Conservation (phyloP, 2,888 invertebrate genomes). For the Oligia strigilis region DNA sequence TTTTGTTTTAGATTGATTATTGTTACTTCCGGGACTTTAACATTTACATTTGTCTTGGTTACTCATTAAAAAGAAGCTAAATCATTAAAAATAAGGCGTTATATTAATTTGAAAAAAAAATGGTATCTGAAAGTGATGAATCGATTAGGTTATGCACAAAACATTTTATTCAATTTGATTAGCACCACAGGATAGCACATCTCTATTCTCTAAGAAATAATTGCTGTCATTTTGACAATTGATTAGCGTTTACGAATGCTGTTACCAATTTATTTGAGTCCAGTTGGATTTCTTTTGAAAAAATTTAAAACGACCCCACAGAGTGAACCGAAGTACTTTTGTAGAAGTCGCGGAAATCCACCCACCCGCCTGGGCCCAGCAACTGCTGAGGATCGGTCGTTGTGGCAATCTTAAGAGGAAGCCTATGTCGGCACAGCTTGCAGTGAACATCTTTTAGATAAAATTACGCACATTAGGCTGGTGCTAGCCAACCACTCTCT, state of each 20-base stretch:
- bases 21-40: neutral
- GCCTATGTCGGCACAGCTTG: neutral
- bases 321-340: neutral
- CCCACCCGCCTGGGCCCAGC: neutral
- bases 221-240: constrained; percentile 39
- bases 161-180: neutral
- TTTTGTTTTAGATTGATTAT: neutral
- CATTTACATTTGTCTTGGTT: neutral
- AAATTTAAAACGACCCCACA: neutral
- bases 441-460: neutral
- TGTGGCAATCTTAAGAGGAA: neutral
- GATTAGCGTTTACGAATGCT: constrained; percentile 38
- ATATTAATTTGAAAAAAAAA: neutral
- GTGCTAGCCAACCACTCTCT: neutral
- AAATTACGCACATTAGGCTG: neutral
- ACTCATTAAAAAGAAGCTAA: neutral
- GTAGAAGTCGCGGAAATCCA: neutral
- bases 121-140: neutral
- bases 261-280: neutral
- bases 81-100: accelerated
- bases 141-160: constrained; percentile 16
- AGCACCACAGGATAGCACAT: constrained; percentile 10
- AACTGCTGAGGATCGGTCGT: neutral
- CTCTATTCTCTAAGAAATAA: constrained; percentile 5
- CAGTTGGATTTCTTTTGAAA: neutral